Conservation (phyloP, 2,113 vertebrate species). For the Numida meleagris region DNA sequence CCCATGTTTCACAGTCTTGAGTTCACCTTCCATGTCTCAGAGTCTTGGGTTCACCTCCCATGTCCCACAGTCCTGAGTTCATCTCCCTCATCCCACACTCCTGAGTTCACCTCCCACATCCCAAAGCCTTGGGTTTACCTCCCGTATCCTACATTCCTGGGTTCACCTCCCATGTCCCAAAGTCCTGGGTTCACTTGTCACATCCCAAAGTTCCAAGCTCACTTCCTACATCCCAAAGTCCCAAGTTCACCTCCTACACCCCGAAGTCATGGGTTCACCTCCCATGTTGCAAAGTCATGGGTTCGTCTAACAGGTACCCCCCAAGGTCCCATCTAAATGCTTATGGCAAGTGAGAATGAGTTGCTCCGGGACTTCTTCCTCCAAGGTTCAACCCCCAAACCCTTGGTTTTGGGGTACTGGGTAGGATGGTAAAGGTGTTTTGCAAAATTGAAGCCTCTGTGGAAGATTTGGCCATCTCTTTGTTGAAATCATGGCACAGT, state of each 20-base stretch:
- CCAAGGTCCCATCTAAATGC: neutral
- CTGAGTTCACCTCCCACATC: neutral
- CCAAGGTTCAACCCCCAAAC: accelerated
- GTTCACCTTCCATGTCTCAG: neutral
- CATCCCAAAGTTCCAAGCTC: neutral
- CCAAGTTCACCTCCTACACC: neutral
- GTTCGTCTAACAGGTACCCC: accelerated
- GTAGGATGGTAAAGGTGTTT: neutral
- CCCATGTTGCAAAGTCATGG: neutral
- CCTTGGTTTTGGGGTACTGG: neutral
- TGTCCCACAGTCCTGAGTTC: neutral
- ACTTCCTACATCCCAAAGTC: neutral
- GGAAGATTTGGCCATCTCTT: neutral
- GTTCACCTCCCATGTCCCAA: neutral
- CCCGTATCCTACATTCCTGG: neutral
- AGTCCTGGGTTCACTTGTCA: neutral
- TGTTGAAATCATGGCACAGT: neutral
- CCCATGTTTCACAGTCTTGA: neutral
- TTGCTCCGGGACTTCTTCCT: neutral
- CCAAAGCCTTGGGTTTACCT: neutral
- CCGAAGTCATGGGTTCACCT: neutral
- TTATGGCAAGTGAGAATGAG: neutral
- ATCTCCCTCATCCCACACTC: neutral
- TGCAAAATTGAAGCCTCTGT: neutral
- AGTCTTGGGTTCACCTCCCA: neutral